These are phyloP conservation scores for Callionymus lyra DNA, from an alignment of 2,113 vertebrate genomes.

Conservation along the genomic window DNA sequence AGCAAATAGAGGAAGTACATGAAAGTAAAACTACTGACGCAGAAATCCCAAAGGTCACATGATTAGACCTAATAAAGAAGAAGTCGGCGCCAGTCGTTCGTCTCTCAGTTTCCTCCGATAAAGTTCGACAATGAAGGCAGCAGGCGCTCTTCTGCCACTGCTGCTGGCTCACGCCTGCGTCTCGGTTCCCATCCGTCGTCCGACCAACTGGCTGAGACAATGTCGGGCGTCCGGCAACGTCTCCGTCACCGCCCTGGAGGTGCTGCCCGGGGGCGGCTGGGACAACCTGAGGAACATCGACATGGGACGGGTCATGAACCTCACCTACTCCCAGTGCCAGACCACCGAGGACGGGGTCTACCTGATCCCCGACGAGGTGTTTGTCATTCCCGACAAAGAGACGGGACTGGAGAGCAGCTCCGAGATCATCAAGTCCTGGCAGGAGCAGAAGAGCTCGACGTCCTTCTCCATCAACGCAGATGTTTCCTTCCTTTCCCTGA, in stretches of 20 bases:
- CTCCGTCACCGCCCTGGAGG: constrained; percentile 70
- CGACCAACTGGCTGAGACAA: constrained; percentile 55
- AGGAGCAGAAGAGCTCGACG: constrained; percentile 73
- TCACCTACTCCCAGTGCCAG: constrained; percentile 75
- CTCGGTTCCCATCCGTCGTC: constrained; percentile 25
- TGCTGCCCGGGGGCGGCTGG: constrained; percentile 86
- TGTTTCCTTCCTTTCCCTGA: constrained; percentile 54
- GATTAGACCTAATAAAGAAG: constrained; percentile 15
- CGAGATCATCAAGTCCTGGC: constrained; percentile 79
- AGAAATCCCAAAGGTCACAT: constrained; percentile 14
- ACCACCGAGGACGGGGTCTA: constrained; percentile 82
- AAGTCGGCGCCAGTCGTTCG: neutral
- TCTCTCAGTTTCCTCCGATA: neutral
- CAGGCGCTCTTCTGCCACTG: constrained; percentile 20
- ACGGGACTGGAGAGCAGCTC: constrained; percentile 80
- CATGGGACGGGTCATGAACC: constrained; percentile 77
- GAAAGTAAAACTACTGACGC: too few relatives aligned
- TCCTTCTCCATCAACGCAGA: constrained; percentile 74
- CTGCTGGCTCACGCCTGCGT: constrained; percentile 21
- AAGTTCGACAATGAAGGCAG: constrained; percentile 31
- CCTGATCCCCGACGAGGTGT: constrained; percentile 79
- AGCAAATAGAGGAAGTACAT: too few relatives aligned
- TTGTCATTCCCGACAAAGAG: constrained; percentile 77
- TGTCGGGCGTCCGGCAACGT: constrained; percentile 55
- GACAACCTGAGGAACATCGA: constrained; percentile 87